Evolutionary conservation across 2,888 invertebrate genomes (phyloP).

Genomic region (Nysson spinosus): DNA sequence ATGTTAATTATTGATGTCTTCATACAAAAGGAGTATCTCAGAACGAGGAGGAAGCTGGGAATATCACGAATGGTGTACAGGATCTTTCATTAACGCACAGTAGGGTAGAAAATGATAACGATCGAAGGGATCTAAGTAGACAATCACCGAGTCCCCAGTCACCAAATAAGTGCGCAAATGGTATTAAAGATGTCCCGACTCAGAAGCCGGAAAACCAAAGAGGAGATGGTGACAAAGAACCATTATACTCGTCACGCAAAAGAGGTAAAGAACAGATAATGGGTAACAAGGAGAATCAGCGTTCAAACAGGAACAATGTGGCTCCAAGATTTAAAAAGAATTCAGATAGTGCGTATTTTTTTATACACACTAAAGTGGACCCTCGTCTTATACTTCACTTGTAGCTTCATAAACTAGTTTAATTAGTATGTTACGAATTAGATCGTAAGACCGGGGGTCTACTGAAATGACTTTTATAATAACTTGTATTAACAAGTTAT

Average conservation of each 20-base stretch:
- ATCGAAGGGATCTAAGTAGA: constrained; percentile 4
- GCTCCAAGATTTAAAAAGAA: constrained; percentile 65
- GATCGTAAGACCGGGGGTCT: no score
- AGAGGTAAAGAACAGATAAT: constrained; percentile 30
- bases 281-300: constrained; percentile 32
- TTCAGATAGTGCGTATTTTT: constrained; percentile 51
- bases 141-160: background rate
- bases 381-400: no score
- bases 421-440: no score
- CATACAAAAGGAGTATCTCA: constrained; percentile 20
- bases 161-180: constrained; percentile 9
- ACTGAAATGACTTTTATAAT: background rate
- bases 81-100: constrained; percentile 25
- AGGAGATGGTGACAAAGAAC: constrained; percentile 32
- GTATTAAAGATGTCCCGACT: background rate
- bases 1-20: background rate
- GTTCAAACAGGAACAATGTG: constrained; percentile 47
- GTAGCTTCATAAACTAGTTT: no score
- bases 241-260: background rate
- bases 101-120: background rate
- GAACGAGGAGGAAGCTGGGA: constrained; percentile 17
- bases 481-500: background rate
- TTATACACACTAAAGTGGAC: no score
- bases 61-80: constrained; percentile 28
- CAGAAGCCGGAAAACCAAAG: constrained; percentile 23